phyloP scores from a whole-genome alignment of 2,888 invertebrate species.

The Acrocyrtus sp. region DNA sequence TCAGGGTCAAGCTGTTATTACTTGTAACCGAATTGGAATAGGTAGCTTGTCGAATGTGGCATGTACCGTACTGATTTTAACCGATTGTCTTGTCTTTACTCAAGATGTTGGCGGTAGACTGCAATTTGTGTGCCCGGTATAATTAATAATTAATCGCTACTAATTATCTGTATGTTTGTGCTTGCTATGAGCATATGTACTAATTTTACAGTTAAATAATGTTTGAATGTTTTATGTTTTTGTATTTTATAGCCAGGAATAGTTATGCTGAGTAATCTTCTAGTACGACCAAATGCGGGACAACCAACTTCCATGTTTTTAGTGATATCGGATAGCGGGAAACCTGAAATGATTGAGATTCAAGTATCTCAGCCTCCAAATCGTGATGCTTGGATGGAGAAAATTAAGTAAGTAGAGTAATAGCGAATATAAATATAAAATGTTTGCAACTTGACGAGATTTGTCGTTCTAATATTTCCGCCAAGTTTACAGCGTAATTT shows the following conservation, averaged over 20 bases:
- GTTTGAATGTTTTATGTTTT: background rate
- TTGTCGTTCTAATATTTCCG: background rate
- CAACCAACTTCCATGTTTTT: constrained; percentile 87
- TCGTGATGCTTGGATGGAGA: constrained; percentile 88
- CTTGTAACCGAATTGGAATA: constrained; percentile 51
- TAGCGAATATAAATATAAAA: background rate
- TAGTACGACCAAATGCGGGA: constrained; percentile 94
- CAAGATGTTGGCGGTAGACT: constrained; percentile 60
- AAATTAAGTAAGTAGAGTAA: constrained; percentile 74
- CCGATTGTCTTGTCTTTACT: constrained; percentile 60
- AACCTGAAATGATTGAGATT: constrained; percentile 97
- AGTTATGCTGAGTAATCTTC: constrained; percentile 88
- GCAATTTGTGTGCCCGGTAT: constrained; percentile 62
- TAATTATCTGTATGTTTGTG: background rate
- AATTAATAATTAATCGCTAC: background rate
- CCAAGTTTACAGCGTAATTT: background rate
- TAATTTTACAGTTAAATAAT: no score
- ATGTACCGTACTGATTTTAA: constrained; percentile 61
- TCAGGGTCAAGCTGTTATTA: constrained; percentile 59
- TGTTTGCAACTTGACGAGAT: background rate
- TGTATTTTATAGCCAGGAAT: constrained; percentile 80
- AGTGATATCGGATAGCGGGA: constrained; percentile 87
- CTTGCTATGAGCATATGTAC: no score
- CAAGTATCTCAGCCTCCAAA: constrained; percentile 88
- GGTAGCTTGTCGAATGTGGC: constrained; percentile 47